Evolutionary conservation across 2,797 vertebrate genomes (phyloP), one percentile per base, ranked within the genome.

Genomic region (Eulemur rubriventer): DNA sequence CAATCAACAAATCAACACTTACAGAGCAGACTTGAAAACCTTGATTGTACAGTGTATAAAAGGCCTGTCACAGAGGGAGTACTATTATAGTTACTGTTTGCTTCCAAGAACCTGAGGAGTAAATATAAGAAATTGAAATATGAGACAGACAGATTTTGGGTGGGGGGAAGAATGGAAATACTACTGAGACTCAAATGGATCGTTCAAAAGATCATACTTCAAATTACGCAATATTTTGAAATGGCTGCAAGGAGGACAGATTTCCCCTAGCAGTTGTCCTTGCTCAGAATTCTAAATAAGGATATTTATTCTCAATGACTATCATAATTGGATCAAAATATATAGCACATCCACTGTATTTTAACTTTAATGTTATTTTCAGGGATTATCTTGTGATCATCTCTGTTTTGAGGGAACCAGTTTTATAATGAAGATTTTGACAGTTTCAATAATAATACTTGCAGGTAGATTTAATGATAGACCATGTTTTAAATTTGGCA

Each of bases 81-180:
- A 65, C 67, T 97, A 30, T 98, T 96, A 98, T 98, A 97, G 57
- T 65, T 85, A 92, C 83, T 86, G 20, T 88, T 28, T 14, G 70
- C 67, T 97, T 98, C 94, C 91, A 96, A 96, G 14, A 97, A 97
- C 89, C 93, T 94, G 94, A 98, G 96, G 96, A 98, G 89, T 97
- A 98, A 98, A 98, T 97, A 98, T 7, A 13, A 96, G 93, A 95
- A 97, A 97, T 96, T 98, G 98, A 98, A 98, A 98, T 95, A 89
- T 97, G 95, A 97, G 97, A 90, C 94, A 96, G 83, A 91, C 95
- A 95, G 33, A 65, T n/a, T 65, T 50, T 91, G 50, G 52, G 6
- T 0, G 18, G 55, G 55, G 22, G 22, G 22, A 22, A 57, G 79
- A 94, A n/a, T 57, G 9, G 84, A 97, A 59, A 95, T 97, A 97